These are phyloP conservation scores for Odontesthes bonariensis DNA, from an alignment of 2,113 vertebrate species.

Conservation along the genomic window DNA sequence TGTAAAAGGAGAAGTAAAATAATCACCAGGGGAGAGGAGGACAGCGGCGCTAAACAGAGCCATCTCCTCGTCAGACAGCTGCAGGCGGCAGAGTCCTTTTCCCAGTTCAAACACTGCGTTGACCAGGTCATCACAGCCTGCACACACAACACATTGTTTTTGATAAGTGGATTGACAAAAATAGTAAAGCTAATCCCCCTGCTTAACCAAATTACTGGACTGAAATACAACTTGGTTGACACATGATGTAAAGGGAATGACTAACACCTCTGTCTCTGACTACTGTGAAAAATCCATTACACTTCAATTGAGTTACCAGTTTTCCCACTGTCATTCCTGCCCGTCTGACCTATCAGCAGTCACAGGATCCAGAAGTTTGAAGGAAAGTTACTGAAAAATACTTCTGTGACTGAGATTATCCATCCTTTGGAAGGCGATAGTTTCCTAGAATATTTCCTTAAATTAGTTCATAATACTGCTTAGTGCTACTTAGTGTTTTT, in stretches of 20 bases:
- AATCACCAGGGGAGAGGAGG: constrained; percentile 88
- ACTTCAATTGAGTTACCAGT: not conserved
- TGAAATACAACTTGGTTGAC: not conserved
- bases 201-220: not conserved
- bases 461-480: not conserved
- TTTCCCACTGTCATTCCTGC: not conserved
- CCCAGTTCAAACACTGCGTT: constrained; percentile 88
- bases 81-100: constrained; percentile 87
- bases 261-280: not conserved
- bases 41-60: constrained; percentile 89
- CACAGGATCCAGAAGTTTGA: not conserved
- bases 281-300: not conserved
- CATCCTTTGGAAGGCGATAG: not conserved
- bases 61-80: constrained; percentile 91
- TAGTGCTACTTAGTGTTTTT: constrained; percentile 5
- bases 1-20: constrained; percentile 16
- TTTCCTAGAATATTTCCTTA: not conserved
- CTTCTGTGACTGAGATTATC: not conserved
- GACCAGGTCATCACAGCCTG: constrained; percentile 92
- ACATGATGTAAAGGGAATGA: not conserved
- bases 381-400: not conserved
- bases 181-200: not conserved
- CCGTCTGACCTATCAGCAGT: not conserved
- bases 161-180: constrained; percentile 3
- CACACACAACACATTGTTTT: constrained; percentile 9